Evolutionary conservation across 2,113 vertebrate species (phyloP).

Genomic region (Elgaria multicarinata): DNA sequence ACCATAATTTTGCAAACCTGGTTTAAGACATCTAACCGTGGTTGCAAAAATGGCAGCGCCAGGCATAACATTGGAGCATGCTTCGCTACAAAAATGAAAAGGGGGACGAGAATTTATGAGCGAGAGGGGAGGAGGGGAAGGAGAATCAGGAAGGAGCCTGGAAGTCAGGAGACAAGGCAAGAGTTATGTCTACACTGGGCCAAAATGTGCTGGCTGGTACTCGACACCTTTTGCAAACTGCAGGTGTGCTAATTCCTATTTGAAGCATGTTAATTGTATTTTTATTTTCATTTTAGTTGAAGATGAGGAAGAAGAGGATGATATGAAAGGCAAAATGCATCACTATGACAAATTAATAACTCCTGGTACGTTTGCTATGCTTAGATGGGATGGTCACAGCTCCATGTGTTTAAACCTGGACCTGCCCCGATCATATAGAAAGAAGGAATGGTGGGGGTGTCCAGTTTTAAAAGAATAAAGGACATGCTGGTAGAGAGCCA

Average conservation of each 20-base stretch:
- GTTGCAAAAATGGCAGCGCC: not conserved
- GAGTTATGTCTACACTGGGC: not conserved
- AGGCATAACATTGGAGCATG: not conserved
- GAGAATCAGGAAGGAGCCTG: not conserved
- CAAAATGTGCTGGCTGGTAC: not conserved
- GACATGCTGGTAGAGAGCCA: not conserved
- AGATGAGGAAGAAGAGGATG: constrained; percentile 81
- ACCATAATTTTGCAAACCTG: not conserved
- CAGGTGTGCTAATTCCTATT: not conserved
- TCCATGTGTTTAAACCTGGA: not conserved
- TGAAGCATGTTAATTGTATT: not conserved
- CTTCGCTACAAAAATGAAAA: not conserved
- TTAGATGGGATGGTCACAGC: not conserved
- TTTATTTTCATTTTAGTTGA: constrained; percentile 66
- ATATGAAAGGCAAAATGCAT: constrained; percentile 61
- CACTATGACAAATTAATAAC: constrained; percentile 77
- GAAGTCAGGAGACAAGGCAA: not conserved
- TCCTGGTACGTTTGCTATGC: constrained; percentile 82
- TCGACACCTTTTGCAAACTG: constrained; percentile 8
- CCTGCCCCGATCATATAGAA: not conserved
- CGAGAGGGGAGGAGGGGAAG: too few species aligned
- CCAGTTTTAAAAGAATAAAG: not conserved
- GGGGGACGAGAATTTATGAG: not conserved
- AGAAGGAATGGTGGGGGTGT: not conserved
- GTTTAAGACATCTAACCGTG: not conserved